A percentile compares a stretch with the other conserved stretches of the same genome.
These are phyloP conservation scores for Sminthopsis crassicaudata DNA, from an alignment of 2,113 vertebrate species.

Conservation along the genomic window DNA sequence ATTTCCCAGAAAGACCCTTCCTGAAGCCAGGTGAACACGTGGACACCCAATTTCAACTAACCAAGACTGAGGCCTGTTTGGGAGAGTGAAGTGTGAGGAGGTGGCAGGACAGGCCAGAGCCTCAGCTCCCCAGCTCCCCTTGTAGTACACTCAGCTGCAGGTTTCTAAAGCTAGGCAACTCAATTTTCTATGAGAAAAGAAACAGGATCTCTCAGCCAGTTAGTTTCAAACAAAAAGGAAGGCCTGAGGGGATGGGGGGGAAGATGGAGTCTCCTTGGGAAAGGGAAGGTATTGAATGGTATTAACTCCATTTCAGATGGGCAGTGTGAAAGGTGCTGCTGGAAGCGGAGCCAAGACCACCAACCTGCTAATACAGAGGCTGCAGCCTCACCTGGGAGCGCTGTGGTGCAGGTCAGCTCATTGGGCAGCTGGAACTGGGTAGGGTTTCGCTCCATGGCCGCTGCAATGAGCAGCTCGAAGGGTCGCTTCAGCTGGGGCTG, in stretches of 20 bases:
- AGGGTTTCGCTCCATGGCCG: slow-evolving; percentile 98
- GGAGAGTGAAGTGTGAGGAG: neutral
- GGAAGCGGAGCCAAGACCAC: neutral
- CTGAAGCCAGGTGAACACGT: slow-evolving; percentile 41
- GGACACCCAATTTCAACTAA: neutral
- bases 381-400: slow-evolving; percentile 92
- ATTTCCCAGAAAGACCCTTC: slow-evolving; percentile 31
- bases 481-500: slow-evolving; percentile 94
- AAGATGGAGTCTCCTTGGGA: neutral
- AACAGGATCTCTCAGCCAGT: neutral
- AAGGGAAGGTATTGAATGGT: neutral
- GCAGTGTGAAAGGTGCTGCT: neutral
- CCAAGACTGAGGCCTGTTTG: slow-evolving; percentile 33
- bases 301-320: neutral
- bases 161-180: slow-evolving; percentile 39
- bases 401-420: slow-evolving; percentile 97
- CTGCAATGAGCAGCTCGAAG: slow-evolving; percentile 97
- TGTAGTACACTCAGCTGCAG: neutral
- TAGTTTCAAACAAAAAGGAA: neutral
- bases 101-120: neutral
- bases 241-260: neutral
- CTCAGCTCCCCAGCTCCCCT: neutral
- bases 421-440: slow-evolving; percentile 99
- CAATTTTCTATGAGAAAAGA: slow-evolving; percentile 38
- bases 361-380: neutral